Percentiles rank a stretch among this genome's conserved stretches.
Evolutionary conservation across 2,888 invertebrate genomes (phyloP).

Genomic region (Catotricha subobsoleta): DNA sequence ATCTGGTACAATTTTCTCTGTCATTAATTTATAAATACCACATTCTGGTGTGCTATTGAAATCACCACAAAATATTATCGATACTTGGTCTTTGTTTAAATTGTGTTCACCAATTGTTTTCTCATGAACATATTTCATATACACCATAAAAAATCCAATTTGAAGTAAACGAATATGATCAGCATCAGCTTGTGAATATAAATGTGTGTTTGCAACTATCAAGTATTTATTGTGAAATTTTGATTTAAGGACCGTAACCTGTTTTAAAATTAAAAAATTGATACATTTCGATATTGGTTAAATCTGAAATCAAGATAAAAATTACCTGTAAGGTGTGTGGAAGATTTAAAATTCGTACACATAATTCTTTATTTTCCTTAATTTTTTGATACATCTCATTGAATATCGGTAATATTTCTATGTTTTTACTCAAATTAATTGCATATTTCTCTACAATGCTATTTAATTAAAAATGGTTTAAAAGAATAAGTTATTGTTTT

Average conservation of each 20-base stretch:
- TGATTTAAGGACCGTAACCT: constrained; percentile 38
- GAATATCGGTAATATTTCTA: constrained; percentile 35
- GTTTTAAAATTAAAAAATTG: constrained; percentile 10
- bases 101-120: constrained; percentile 14
- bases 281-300: not conserved
- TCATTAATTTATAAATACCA: constrained; percentile 63
- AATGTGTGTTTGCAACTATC: constrained; percentile 71
- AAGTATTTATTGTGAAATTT: constrained; percentile 38
- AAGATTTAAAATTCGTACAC: constrained; percentile 39
- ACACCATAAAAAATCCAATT: constrained; percentile 52
- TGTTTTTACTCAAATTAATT: constrained; percentile 41
- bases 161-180: constrained; percentile 80
- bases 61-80: constrained; percentile 74
- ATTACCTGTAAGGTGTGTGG: constrained; percentile 47
- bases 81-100: constrained; percentile 31
- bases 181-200: constrained; percentile 84
- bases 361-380: constrained; percentile 36
- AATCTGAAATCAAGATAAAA: constrained; percentile 3
- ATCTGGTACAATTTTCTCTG: constrained; percentile 43
- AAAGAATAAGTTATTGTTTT: too few species aligned
- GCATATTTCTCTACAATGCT: constrained; percentile 35
- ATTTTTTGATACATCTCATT: constrained; percentile 41
- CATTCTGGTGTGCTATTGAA: constrained; percentile 78
- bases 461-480: too few species aligned
- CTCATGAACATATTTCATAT: constrained; percentile 40